Evolutionary conservation across 1,140 invertebrate genomes (phyloP).

Genomic region (Bombus vancouverensis): DNA sequence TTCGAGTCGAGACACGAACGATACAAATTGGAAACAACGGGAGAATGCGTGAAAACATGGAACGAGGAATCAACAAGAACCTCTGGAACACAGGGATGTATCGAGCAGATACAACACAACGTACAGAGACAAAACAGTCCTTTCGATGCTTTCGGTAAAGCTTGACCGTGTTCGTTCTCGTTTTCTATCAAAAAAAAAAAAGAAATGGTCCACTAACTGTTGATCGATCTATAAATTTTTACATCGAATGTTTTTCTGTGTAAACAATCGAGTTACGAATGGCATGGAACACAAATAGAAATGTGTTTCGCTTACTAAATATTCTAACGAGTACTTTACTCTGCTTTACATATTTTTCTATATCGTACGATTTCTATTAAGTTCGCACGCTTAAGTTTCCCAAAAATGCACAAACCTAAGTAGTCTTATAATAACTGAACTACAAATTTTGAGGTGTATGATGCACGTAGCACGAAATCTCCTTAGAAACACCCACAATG

Average conservation of each 20-base stretch:
- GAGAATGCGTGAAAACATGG: background rate
- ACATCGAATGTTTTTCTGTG: background rate
- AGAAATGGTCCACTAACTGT: background rate
- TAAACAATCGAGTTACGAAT: background rate
- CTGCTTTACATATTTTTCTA: too few species aligned
- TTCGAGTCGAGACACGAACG: background rate
- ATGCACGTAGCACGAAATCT: too few species aligned
- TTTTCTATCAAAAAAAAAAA: too few species aligned
- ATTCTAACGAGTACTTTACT: background rate
- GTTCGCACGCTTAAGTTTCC: too few species aligned
- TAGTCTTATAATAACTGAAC: too few species aligned
- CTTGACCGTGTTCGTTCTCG: too few species aligned
- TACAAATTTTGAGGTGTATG: too few species aligned
- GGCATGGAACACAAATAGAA: background rate
- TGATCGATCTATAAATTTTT: background rate
- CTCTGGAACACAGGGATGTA: background rate
- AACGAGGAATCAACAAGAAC: background rate
- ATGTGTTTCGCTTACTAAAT: too few species aligned
- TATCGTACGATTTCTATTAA: too few species aligned
- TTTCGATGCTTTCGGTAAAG: background rate
- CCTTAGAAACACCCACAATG: too few species aligned
- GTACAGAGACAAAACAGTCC: background rate
- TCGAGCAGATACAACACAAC: background rate
- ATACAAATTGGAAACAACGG: background rate
- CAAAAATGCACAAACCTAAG: too few species aligned